Conservation (phyloP, 1,140 invertebrate genomes). For the Bombus superbus region DNA sequence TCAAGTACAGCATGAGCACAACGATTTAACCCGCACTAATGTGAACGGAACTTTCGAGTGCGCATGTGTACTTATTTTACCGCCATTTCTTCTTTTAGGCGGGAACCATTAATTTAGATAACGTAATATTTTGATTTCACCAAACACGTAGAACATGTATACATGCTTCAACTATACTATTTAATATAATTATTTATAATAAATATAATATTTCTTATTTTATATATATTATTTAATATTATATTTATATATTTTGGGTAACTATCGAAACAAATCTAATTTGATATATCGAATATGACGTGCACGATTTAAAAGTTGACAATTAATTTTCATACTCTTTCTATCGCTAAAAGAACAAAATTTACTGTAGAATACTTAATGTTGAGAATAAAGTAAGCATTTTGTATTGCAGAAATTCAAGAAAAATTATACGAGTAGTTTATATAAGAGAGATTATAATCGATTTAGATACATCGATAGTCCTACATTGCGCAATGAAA, state of each 20-base stretch:
- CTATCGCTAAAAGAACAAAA: too few species aligned
- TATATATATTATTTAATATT: neutral
- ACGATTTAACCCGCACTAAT: conserved; percentile 14
- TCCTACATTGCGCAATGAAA: neutral
- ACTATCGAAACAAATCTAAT: neutral
- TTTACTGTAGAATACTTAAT: too few species aligned
- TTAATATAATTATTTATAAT: neutral
- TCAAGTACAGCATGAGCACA: conserved; percentile 40
- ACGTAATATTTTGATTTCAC: neutral
- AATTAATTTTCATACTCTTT: neutral
- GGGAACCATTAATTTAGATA: conserved; percentile 21
- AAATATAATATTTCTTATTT: too few species aligned
- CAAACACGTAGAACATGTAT: too few species aligned
- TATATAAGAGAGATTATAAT: neutral
- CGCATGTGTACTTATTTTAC: conserved; percentile 41
- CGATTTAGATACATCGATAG: neutral
- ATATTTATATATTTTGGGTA: neutral
- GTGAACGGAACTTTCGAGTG: conserved; percentile 25
- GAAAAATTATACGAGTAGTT: neutral
- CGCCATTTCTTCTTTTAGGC: conserved; percentile 41
- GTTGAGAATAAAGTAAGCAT: neutral
- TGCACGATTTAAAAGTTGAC: neutral
- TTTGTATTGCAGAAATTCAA: too few species aligned
- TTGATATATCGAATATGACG: conserved; percentile 13
- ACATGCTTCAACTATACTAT: neutral